A percentile compares a stretch with the other conserved stretches of the same genome.
These are phyloP conservation scores for Ferrisia virgata DNA, from an alignment of 2,888 invertebrate species.

Conservation along the genomic window DNA sequence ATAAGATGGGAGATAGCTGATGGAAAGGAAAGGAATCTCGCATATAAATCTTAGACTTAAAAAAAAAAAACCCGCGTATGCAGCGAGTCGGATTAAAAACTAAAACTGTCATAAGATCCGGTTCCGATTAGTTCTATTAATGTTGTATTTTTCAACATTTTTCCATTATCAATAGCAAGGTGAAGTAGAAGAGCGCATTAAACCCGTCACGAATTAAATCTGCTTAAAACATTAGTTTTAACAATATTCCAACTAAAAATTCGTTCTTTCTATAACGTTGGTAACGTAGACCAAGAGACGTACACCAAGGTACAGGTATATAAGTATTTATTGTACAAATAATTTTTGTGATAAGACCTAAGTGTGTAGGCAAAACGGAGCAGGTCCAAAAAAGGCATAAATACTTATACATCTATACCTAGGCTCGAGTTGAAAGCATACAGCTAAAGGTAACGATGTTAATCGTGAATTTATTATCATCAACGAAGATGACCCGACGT, in stretches of 20 bases:
- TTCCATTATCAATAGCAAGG: slow-evolving; percentile 9
- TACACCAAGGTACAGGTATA: too few relatives aligned
- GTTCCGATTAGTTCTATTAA: slow-evolving; percentile 34
- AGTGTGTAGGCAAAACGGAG: neutral
- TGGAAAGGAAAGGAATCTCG: neutral
- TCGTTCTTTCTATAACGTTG: neutral
- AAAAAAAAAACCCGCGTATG: neutral
- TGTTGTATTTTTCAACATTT: slow-evolving; percentile 36
- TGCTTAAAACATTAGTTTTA: slow-evolving; percentile 29
- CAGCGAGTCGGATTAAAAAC: slow-evolving; percentile 30
- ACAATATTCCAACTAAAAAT: neutral
- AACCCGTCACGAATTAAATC: slow-evolving; percentile 34
- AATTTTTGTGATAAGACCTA: neutral
- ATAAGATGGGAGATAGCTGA: neutral
- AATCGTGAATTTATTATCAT: neutral
- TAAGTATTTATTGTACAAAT: neutral
- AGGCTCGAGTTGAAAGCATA: neutral
- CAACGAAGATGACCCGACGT: too few relatives aligned
- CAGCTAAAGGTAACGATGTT: neutral
- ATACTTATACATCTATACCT: neutral
- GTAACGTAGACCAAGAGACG: too few relatives aligned
- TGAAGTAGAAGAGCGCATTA: slow-evolving; percentile 8
- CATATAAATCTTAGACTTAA: slow-evolving; percentile 5
- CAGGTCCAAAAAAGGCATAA: neutral
- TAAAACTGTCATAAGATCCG: slow-evolving; percentile 43